phyloP scores from a whole-genome alignment of 2,797 vertebrate species.

The Atherinosoma microstoma region DNA sequence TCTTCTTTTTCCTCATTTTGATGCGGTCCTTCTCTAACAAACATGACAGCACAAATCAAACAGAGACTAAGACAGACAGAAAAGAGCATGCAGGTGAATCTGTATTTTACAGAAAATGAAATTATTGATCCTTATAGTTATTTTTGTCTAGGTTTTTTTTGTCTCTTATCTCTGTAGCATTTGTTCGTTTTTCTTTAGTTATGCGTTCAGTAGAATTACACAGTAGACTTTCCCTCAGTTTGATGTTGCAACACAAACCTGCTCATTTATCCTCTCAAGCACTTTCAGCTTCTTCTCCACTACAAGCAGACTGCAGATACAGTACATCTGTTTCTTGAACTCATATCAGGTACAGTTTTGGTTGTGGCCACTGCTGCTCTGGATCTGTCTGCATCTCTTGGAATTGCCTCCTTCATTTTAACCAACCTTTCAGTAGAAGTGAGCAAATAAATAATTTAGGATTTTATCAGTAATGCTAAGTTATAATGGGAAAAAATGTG shows the following conservation, averaged over 20 bases:
- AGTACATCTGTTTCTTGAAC: slow-evolving; percentile 29
- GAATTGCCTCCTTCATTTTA: slow-evolving; percentile 18
- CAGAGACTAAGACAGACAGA: not conserved
- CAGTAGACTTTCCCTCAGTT: not conserved
- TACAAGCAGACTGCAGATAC: slow-evolving; percentile 14
- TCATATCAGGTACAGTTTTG: slow-evolving; percentile 35
- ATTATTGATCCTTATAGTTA: not conserved
- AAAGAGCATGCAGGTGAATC: not conserved
- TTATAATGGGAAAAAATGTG: slow-evolving; percentile 37
- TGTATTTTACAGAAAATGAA: not conserved
- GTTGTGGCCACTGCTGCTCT: slow-evolving; percentile 25
- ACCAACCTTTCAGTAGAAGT: slow-evolving; percentile 23
- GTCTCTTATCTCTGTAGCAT: not conserved
- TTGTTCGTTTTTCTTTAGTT: slow-evolving; percentile 9
- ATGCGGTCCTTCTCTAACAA: slow-evolving; percentile 6
- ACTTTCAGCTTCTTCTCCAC: slow-evolving; percentile 5
- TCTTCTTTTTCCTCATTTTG: not conserved
- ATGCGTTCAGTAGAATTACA: not conserved
- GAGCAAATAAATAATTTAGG: slow-evolving; percentile 38
- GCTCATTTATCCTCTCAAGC: not conserved
- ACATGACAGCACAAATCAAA: slow-evolving; percentile 1
- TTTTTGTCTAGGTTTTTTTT: not conserved
- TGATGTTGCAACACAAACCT: slow-evolving; percentile 18
- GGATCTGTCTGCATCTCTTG: slow-evolving; percentile 37
- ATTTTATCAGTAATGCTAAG: slow-evolving; percentile 38